Evolutionary conservation across 2,888 invertebrate species (phyloP).

Genomic region (Stenodema calcarata): DNA sequence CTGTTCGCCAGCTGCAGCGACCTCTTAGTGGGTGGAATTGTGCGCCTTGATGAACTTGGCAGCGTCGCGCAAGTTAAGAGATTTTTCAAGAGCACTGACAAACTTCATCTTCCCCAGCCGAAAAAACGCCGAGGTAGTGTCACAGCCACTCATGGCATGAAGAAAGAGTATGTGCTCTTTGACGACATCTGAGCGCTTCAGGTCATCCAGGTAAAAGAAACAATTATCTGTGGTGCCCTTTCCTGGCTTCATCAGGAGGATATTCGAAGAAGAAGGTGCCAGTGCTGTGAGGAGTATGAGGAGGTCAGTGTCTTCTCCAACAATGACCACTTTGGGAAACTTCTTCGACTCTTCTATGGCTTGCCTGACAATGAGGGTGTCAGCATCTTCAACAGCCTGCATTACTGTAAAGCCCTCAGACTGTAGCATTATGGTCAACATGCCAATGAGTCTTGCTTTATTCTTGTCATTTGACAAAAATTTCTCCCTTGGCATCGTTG

Average conservation of each 20-base stretch:
- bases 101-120: not conserved
- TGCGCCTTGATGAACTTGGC: not conserved
- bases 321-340: not conserved
- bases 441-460: not conserved
- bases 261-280: not conserved
- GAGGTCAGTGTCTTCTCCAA: not conserved
- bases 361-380: not conserved
- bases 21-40: not conserved
- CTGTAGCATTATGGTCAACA: not conserved
- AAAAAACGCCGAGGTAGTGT: constrained; percentile 11
- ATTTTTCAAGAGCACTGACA: not conserved
- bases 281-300: not conserved
- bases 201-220: not conserved
- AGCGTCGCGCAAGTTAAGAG: not conserved
- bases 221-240: not conserved
- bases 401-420: not conserved
- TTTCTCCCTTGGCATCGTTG: not conserved
- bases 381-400: not conserved
- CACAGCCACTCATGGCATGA: constrained; percentile 21
- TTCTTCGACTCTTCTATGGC: not conserved
- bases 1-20: not conserved
- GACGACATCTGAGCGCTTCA: not conserved
- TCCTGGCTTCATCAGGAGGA: constrained; percentile 7
- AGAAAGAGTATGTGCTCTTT: constrained; percentile 3
- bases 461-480: constrained; percentile 1